Evolutionary conservation across 2,797 vertebrate genomes (phyloP), one percentile per base, ranked within the genome.

Genomic region (Myotis findleyi): DNA sequence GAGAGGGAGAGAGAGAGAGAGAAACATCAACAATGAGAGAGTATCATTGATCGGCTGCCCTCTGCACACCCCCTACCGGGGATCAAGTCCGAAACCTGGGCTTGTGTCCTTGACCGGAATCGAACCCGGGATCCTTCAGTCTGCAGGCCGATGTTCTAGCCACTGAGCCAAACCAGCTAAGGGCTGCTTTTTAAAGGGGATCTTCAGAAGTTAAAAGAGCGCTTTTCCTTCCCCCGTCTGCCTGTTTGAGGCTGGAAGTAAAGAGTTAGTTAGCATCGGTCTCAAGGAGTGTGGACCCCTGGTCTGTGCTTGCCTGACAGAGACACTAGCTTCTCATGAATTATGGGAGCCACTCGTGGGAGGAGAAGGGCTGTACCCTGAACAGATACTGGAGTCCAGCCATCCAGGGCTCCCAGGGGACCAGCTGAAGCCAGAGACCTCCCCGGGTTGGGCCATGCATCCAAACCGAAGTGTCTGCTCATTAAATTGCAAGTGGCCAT

Each of bases 401-500:
- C 75, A 66, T 86, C 59, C 18, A 30, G 41, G 10, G 3, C 7
- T 89, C 88, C 95, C 91, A n/a, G 49, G 91, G 83, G 85, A 87
- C 53, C 75, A 92, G 49, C 83, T 90, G 62, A 87, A 87, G 64
- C 89, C 81, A 91, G 87, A 97, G 66, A 87, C 87, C 38, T 87
- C 90, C 47, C 71, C 49, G 87, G 51, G 72, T 36, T 72, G 91
- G 72, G 25, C 64, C 59, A 71, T 94, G 71, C 83, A 66, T 96
- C 89, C 85, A 84, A 94, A 95, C 87, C 25, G 79, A 68, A 88
- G 71, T 76, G 69, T 87, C 92, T 94, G 85, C 87, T 93, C 92
- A 85, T 94, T 95, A 93, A 95, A 59, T 84, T 85, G 69, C 77
- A 87, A 85, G 81, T 41, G 87, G 73, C 96, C 94, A 80, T 97